These are phyloP conservation scores for Ischnura elegans DNA, from an alignment of 2,888 invertebrate genomes.

Conservation along the genomic window DNA sequence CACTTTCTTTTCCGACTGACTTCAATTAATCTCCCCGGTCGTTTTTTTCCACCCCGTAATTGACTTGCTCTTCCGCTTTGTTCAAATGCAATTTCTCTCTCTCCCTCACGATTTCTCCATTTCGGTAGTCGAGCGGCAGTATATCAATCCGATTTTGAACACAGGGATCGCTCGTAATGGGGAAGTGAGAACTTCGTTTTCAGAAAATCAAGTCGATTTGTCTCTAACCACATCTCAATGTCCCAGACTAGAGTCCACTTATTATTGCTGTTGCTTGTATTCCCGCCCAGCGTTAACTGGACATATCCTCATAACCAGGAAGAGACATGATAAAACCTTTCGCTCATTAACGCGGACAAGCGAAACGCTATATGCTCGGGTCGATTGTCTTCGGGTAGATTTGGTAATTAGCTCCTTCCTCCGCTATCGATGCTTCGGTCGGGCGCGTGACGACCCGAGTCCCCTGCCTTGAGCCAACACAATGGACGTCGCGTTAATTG, in stretches of 20 bases:
- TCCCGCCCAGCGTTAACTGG: not conserved
- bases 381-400: constrained; percentile 49
- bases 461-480: constrained; percentile 21
- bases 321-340: not conserved
- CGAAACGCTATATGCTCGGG: constrained; percentile 19
- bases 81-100: not conserved
- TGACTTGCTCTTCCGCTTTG: not conserved
- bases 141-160: not conserved
- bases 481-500: constrained; percentile 57
- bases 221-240: not conserved
- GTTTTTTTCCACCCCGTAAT: not conserved
- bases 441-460: not conserved
- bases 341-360: constrained; percentile 54
- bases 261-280: not conserved
- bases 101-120: not conserved
- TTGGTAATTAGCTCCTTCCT: constrained; percentile 34
- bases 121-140: not conserved
- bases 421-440: constrained; percentile 48
- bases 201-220: not conserved
- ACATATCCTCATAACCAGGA: not conserved
- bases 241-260: not conserved
- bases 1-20: not conserved
- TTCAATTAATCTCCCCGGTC: not conserved
- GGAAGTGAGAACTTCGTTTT: not conserved
- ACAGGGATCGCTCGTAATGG: not conserved